Conservation (phyloP, 1,140 invertebrate genomes). For the Trichomalopsis sarcophagae region DNA sequence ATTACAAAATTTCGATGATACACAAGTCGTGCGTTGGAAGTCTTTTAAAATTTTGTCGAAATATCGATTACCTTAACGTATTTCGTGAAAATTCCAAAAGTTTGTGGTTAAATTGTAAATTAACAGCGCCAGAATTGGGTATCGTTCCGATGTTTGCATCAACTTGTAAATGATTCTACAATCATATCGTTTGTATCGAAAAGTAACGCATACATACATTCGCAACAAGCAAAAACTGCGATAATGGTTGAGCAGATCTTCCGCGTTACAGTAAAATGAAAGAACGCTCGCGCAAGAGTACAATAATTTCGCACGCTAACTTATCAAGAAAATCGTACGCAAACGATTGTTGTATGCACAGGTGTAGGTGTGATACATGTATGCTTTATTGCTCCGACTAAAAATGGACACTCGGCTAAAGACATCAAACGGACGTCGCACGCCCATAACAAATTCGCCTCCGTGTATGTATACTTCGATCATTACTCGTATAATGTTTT, state of each 20-base stretch:
- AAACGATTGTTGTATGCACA: not conserved
- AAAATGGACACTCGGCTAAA: slow-evolving; percentile 36
- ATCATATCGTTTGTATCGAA: not conserved
- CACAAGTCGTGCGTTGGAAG: not conserved
- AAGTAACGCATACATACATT: not conserved
- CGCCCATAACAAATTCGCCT: slow-evolving; percentile 37
- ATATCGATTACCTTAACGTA: not conserved
- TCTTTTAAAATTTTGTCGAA: not conserved
- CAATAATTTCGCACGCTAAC: not conserved
- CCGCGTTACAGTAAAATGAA: not conserved
- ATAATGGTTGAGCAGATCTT: not conserved
- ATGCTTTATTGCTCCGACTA: slow-evolving; percentile 16
- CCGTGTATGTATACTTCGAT: slow-evolving; percentile 19
- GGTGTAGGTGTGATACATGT: not conserved
- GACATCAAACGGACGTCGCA: slow-evolving; percentile 29
- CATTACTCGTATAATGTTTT: not conserved
- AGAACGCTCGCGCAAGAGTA: not conserved
- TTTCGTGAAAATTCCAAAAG: not conserved
- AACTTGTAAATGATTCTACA: not conserved
- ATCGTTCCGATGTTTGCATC: not conserved
- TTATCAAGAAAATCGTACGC: not conserved
- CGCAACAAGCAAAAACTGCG: not conserved
- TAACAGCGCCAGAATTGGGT: no score
- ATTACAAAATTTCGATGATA: not conserved
- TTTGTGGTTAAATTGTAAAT: not conserved